Base-by-base conservation (phyloP, 2,113 vertebrate genomes). In the Notiomystis cincta region DNA sequence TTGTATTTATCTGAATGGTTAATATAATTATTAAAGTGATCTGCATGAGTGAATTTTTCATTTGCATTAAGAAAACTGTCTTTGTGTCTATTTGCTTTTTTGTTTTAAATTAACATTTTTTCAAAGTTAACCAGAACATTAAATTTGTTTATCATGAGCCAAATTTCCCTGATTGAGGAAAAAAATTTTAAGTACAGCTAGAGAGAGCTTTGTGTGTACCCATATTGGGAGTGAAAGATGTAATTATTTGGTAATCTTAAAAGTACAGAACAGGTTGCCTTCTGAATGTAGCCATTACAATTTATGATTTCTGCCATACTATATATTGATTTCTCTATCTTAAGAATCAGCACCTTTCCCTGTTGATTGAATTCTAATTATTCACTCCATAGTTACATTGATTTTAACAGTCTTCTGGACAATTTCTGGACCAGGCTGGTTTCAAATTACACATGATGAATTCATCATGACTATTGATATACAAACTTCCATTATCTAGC, bases 371-470 rank as follows among this genome's bases (percentile, higher is more conserved):
- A 92, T 89, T 91, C 58, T 82, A 95, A 94, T 85, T 92, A 84
- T 40, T 89, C 53, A 93, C 40, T 66, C 70, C 31, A 37, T 51
- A 93, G 71, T 84, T 89, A 78, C 30, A 87, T 78, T 70, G 57
- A 96, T 82, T 95, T 95, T 84, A 95, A 61, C 24, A 89, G 62
- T 44, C 64, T 89, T 83, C 48, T 62, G 24, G 60, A 54, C 64
- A 87, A 62, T 80, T 80, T 80, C 95, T 95, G 76, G 67, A 87
- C 38, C 17, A 56, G 38, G 6, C 38, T 92, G 62, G 18, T 96
- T 94, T 95, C 75, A 92, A 73, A 83, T 87, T 94, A 47, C 31
- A 75, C 25, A 73, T 85, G 94, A 95, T 66, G 79, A 72, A 95
- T 97, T 96, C 3, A 19, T 97, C 12, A 72, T 77, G 64, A 67